Evolutionary conservation across 1,140 invertebrate species (phyloP).

Genomic region (Drosophila sulfurigaster): DNA sequence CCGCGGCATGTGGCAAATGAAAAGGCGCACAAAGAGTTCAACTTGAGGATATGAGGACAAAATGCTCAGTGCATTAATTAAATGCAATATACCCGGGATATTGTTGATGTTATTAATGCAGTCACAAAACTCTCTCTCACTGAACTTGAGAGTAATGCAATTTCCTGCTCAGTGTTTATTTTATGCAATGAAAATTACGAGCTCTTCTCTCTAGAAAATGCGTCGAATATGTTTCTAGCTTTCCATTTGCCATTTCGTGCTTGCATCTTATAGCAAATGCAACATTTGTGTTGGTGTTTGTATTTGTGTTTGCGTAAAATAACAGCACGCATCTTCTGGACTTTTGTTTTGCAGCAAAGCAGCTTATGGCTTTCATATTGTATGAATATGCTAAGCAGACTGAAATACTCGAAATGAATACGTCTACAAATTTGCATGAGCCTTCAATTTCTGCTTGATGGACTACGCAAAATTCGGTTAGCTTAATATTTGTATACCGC

Average conservation of each 20-base stretch:
- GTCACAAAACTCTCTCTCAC: neutral
- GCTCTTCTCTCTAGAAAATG: neutral
- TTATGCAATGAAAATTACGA: neutral
- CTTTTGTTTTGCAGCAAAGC: slow-evolving; percentile 16
- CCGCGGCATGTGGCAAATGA: slow-evolving; percentile 7
- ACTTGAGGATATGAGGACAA: slow-evolving; percentile 44
- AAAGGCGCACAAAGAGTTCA: slow-evolving; percentile 29
- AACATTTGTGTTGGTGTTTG: no score
- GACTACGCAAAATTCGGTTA: slow-evolving; percentile 42
- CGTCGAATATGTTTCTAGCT: slow-evolving; percentile 30
- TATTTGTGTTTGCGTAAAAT: neutral
- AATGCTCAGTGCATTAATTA: slow-evolving; percentile 72
- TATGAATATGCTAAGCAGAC: slow-evolving; percentile 2
- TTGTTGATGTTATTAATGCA: slow-evolving; percentile 42
- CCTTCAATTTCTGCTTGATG: slow-evolving; percentile 64
- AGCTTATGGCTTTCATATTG: slow-evolving; percentile 16
- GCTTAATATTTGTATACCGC: slow-evolving; percentile 60
- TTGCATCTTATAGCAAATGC: no score
- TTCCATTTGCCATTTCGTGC: slow-evolving; percentile 27
- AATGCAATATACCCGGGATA: slow-evolving; percentile 61
- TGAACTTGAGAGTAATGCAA: slow-evolving; percentile 3
- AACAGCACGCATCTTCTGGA: neutral
- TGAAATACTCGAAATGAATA: neutral
- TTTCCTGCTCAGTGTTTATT: slow-evolving; percentile 3
- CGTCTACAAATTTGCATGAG: slow-evolving; percentile 55